Evolutionary conservation across 2,113 vertebrate genomes (phyloP).

Genomic region (Gopherus flavomarginatus): DNA sequence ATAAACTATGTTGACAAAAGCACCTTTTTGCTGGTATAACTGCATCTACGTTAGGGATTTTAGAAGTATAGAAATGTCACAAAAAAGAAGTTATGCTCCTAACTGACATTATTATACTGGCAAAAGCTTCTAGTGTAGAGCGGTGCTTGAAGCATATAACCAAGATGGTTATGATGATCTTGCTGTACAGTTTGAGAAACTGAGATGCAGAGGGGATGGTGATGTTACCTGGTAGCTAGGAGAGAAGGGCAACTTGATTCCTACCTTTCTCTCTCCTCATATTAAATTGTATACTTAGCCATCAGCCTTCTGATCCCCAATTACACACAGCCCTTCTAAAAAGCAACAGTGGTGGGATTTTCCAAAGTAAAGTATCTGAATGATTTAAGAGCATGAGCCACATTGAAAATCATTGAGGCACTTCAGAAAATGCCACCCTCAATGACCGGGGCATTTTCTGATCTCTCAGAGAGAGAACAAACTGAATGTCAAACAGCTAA

Average conservation of each 20-base stretch:
- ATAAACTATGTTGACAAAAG: conserved; percentile 60
- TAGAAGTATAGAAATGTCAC: conserved; percentile 52
- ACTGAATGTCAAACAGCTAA: background rate
- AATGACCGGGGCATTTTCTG: background rate
- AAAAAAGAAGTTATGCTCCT: conserved; percentile 63
- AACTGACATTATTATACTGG: conserved; percentile 55
- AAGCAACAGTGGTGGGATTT: background rate
- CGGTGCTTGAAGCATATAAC: background rate
- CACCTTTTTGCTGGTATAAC: conserved; percentile 54
- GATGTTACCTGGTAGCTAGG: background rate
- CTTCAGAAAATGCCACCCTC: background rate
- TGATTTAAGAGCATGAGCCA: background rate
- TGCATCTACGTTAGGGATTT: conserved; percentile 48
- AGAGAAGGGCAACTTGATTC: background rate
- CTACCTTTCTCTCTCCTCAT: background rate
- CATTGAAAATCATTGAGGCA: background rate
- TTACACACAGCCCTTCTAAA: background rate
- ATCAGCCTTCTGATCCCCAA: background rate
- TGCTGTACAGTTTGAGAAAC: background rate
- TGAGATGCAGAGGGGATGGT: background rate
- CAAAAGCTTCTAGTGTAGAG: conserved; percentile 55
- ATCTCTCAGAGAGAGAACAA: background rate
- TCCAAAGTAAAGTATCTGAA: background rate
- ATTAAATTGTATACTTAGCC: background rate
- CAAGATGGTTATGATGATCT: conserved; percentile 25